These are phyloP conservation scores for Aphidius gifuensis DNA, from an alignment of 1,140 invertebrate genomes.

Conservation along the genomic window DNA sequence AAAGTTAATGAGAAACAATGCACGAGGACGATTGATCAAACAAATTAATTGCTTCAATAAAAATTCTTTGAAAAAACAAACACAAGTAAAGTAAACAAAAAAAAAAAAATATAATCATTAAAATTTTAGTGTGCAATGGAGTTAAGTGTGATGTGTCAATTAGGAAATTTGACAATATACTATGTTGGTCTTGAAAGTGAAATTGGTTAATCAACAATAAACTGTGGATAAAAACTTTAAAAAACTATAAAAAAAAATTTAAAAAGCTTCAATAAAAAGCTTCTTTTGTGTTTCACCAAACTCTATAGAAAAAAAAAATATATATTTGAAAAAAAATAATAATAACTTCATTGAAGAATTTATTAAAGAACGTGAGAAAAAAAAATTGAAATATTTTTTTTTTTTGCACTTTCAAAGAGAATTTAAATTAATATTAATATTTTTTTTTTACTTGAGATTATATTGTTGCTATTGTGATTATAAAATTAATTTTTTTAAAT, in stretches of 20 bases:
- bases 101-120: neutral
- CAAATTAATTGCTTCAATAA: slow-evolving; percentile 10
- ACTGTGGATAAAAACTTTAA: neutral
- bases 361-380: no score
- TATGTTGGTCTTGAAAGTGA: slow-evolving; percentile 46
- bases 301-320: no score
- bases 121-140: slow-evolving; percentile 19
- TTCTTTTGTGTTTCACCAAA: no score
- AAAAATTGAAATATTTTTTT: no score
- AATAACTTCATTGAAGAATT: no score
- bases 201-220: slow-evolving; percentile 33
- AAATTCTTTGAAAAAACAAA: neutral
- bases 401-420: no score
- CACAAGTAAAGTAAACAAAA: neutral
- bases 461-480: no score
- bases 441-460: no score
- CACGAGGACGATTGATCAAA: slow-evolving; percentile 22
- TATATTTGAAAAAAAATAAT: no score
- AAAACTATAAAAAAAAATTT: neutral
- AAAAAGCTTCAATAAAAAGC: no score
- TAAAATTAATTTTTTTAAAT: no score
- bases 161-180: slow-evolving; percentile 34
- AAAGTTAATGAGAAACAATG: slow-evolving; percentile 17
- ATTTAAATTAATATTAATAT: no score
- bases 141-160: slow-evolving; percentile 10